Evolutionary conservation across 2,113 vertebrate genomes (phyloP), one percentile per base, ranked within the genome.

Genomic region (Serilophus lunatus): DNA sequence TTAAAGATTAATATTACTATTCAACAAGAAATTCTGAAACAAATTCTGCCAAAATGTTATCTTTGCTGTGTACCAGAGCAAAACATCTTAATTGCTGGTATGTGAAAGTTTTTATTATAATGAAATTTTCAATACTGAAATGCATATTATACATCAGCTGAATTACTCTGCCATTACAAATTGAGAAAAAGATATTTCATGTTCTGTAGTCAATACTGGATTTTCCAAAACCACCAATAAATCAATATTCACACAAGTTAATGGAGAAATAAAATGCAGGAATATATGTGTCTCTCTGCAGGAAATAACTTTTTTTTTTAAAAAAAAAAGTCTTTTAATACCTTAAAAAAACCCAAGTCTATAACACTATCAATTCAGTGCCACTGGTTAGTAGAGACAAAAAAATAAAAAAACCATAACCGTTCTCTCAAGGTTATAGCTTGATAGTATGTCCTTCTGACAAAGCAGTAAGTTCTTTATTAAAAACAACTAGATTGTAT

Each of bases 141-240:
- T 0, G 0, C 24, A 17, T 45, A 65, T 60, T 86, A 66, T 78
- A 75, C 11, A 92, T 82, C 61, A 92, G 45, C 2, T 3, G 3
- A 20, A 92, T 91, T 93, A 88, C 1, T 2, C 3, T 92, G 80
- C 33, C 54, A 90, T 71, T 93, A 84, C 35, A 92, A 66, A 82
- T 77, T 47, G 47, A 88, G 60, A 65, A 95, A 81, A 88, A 82
- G 28, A 69, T 93, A 93, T 82, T 82, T 96, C 70, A 92, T 31
- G 10, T 35, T 82, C 33, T n/a, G 6, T 87, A 94, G 93, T 84
- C 31, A 75, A 71, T 56, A 85, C 33, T 42, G 19, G 4, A 77
- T 84, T 53, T 18, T 44, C 13, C 51, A 56, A 86, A 70, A 95
- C 79, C 23, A 80, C 45, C 63, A 89, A 57, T 80, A 89, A 86